A percentile compares a stretch with the other conserved stretches of the same genome.
Evolutionary conservation across 2,888 invertebrate genomes (phyloP).

Genomic region (Plebejus melissa): DNA sequence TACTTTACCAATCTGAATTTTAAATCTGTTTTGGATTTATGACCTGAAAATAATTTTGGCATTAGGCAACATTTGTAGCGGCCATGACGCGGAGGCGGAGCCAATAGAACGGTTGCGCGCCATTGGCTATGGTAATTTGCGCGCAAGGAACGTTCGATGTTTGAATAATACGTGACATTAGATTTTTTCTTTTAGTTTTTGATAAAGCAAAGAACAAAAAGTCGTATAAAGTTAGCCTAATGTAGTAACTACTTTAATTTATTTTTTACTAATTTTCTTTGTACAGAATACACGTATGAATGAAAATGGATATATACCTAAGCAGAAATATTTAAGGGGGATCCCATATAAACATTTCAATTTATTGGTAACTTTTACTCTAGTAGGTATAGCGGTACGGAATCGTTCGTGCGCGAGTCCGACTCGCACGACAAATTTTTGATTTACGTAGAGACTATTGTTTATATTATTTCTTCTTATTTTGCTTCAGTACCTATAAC

Average conservation of each 20-base stretch:
- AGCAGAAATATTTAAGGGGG: too few species aligned
- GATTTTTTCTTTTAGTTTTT: background rate
- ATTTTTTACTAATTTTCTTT: too few species aligned
- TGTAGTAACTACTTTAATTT: too few species aligned
- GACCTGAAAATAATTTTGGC: conserved; percentile 65
- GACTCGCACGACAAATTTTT: background rate
- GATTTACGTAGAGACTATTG: background rate
- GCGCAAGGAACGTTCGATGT: conserved; percentile 46
- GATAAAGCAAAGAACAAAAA: background rate
- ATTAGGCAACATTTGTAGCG: conserved; percentile 61
- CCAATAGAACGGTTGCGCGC: conserved; percentile 51
- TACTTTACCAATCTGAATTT: background rate
- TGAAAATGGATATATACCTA: too few species aligned
- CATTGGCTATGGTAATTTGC: conserved; percentile 64
- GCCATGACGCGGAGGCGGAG: conserved; percentile 72
- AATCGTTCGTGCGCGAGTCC: too few species aligned
- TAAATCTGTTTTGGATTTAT: conserved; percentile 25
- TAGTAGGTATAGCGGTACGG: too few species aligned
- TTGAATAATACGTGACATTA: conserved; percentile 3
- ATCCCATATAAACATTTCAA: too few species aligned
- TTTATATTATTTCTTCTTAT: background rate
- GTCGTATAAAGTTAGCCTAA: background rate
- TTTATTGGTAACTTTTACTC: too few species aligned
- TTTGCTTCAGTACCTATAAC: background rate
- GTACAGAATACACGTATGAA: too few species aligned